Evolutionary conservation across 2,888 invertebrate species (phyloP), one percentile per base, ranked within the genome.

Genomic region (Willowsia nigromaculata): DNA sequence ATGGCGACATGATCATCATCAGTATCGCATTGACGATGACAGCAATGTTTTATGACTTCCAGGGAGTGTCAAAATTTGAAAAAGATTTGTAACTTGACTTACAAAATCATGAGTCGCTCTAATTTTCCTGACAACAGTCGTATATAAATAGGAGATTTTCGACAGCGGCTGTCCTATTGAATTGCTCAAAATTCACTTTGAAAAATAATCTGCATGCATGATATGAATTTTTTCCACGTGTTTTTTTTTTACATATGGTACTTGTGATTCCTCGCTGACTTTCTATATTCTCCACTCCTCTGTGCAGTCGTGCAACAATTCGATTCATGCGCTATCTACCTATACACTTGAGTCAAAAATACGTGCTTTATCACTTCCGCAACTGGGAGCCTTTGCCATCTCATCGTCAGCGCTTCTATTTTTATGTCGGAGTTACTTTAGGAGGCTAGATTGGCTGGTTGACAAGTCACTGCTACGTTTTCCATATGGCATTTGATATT

Each of bases 1-100:
- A 56, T 56, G 18, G 33, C 25, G 18, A 80, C 50, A 76, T 74
- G 43, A 47, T 74, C 27, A 74, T 74, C 47, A 33, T 65, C 13
- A n/a, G 33, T 33, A 33, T 65, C 65, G 65, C 25, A 9, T 56
- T n/a, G n/a, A n/a, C n/a, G n/a, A n/a, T n/a, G n/a, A n/a, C 27
- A 9, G n/a, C 27, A 47, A 30, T 76, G 50, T 50, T 76, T 76
- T 76, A 76, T 50, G 47, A 76, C 76, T 76, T 76, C 76, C 76
- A 76, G 76, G 76, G 76, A 76, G 76, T 76, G 76, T 76, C 76
- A 76, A 27, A 47, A 50, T 50, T 76, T 76, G 47, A 76, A 76
- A 47, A 50, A 50, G 15, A 74, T 25, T 30, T 50, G 47, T 50
- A 30, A 27, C 50, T 47, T 50, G 27, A 30, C 27, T 76, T 50